phyloP scores from a whole-genome alignment of 2,797 vertebrate genomes.

The Sternotherus odoratus region DNA sequence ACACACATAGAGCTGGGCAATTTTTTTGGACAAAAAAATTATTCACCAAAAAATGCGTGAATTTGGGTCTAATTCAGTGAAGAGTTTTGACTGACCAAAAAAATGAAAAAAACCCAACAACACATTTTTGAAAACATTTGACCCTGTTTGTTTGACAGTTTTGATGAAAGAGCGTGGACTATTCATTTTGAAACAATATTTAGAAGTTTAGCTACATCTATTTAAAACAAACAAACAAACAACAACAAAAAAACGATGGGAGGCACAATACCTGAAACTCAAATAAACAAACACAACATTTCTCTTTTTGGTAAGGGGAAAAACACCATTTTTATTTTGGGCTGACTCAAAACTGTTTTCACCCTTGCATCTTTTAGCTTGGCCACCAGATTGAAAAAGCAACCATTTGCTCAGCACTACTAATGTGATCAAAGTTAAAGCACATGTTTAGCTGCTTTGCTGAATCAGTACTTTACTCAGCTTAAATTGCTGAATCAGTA shows the following conservation, averaged over 20 bases:
- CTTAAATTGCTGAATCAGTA: neutral
- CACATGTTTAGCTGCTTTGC: accelerated
- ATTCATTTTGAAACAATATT: neutral
- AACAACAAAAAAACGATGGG: no score
- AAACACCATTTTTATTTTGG: neutral
- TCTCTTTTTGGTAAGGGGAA: neutral
- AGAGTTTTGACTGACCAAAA: neutral
- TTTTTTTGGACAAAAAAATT: neutral
- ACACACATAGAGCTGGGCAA: neutral
- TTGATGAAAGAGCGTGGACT: neutral
- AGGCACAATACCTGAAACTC: neutral
- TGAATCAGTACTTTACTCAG: neutral
- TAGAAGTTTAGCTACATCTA: neutral
- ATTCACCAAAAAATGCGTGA: neutral
- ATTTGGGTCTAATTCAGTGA: neutral
- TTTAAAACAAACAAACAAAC: no score
- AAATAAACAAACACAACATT: neutral
- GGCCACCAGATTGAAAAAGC: neutral
- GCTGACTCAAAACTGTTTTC: neutral
- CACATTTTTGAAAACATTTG: neutral
- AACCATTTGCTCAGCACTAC: neutral
- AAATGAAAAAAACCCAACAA: neutral
- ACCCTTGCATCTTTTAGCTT: neutral
- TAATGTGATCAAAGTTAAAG: neutral
- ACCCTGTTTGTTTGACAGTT: neutral